These are phyloP conservation scores for Campoletis raptor DNA, from an alignment of 2,888 invertebrate genomes.

Conservation along the genomic window DNA sequence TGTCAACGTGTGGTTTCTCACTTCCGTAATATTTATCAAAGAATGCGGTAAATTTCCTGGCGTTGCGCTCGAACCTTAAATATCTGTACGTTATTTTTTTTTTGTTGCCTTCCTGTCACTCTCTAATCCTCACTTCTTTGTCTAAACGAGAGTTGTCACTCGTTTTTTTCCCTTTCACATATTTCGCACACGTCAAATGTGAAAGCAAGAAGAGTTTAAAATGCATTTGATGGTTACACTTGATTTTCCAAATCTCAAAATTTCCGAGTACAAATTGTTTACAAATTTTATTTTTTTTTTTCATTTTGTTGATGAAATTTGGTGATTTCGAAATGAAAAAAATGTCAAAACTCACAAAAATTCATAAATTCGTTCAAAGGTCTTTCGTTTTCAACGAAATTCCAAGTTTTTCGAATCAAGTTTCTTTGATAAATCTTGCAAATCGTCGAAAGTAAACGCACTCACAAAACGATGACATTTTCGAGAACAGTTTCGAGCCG, in stretches of 20 bases:
- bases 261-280: not conserved
- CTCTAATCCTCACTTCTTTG: not conserved
- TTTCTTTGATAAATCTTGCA: not conserved
- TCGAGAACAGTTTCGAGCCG: no score
- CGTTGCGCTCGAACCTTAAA: slow-evolving; percentile 22
- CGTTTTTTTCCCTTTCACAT: slow-evolving; percentile 43
- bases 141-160: slow-evolving; percentile 6
- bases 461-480: no score
- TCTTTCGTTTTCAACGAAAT: no score
- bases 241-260: not conserved
- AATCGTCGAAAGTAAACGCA: not conserved
- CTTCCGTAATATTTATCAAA: slow-evolving; percentile 22
- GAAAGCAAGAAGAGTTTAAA: slow-evolving; percentile 50
- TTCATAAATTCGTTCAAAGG: not conserved
- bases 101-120: slow-evolving; percentile 16
- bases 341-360: not conserved
- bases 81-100: not conserved
- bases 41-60: slow-evolving; percentile 30
- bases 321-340: not conserved
- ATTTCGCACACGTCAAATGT: slow-evolving; percentile 55
- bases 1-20: not conserved
- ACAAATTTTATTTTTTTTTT: not conserved
- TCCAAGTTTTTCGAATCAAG: no score
- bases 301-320: not conserved
- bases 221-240: slow-evolving; percentile 43